phyloP scores from a whole-genome alignment of 2,113 vertebrate genomes.

The Misgurnus anguillicaudatus region DNA sequence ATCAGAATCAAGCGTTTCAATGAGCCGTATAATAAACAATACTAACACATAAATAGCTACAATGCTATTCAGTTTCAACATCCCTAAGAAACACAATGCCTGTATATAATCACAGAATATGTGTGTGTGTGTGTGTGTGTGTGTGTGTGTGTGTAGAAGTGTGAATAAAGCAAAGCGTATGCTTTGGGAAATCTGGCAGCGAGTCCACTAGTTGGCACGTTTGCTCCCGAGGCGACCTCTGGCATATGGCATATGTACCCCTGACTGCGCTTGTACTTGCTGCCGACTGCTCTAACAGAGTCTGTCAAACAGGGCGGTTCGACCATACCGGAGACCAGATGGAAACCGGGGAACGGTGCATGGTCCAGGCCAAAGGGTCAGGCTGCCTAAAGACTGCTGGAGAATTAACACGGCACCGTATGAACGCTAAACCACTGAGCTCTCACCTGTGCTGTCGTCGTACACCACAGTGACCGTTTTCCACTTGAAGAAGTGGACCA shows the following conservation, averaged over 20 bases:
- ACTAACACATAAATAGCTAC: too few species aligned
- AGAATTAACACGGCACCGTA: conserved; percentile 6
- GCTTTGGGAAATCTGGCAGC: conserved; percentile 61
- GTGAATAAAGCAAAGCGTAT: conserved; percentile 51
- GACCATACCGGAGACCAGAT: conserved; percentile 42
- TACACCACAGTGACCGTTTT: conserved; percentile 98
- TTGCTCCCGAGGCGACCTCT: conserved; percentile 65
- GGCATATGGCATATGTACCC: conserved; percentile 69
- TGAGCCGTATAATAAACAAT: too few species aligned
- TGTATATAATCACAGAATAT: too few species aligned
- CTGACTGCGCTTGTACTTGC: conserved; percentile 62
- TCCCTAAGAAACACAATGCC: too few species aligned
- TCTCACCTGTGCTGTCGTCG: conserved; percentile 98
- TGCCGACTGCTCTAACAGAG: conserved; percentile 57
- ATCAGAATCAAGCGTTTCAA: too few species aligned
- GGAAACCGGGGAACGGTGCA: conserved; percentile 33
- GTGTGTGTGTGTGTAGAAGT: conserved; percentile 25
- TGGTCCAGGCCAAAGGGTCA: conserved; percentile 20
- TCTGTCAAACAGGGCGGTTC: conserved; percentile 42
- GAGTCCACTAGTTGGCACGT: conserved; percentile 46
- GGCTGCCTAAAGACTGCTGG: conserved; percentile 12
- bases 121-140: too few species aligned
- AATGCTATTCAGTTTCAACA: too few species aligned
- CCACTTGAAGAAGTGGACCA: conserved; percentile 99
- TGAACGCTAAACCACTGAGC: not conserved